Evolutionary conservation across 35 echinoderm and acorn worm species (phyloP).

Genomic region (Amphiura filiformis): DNA sequence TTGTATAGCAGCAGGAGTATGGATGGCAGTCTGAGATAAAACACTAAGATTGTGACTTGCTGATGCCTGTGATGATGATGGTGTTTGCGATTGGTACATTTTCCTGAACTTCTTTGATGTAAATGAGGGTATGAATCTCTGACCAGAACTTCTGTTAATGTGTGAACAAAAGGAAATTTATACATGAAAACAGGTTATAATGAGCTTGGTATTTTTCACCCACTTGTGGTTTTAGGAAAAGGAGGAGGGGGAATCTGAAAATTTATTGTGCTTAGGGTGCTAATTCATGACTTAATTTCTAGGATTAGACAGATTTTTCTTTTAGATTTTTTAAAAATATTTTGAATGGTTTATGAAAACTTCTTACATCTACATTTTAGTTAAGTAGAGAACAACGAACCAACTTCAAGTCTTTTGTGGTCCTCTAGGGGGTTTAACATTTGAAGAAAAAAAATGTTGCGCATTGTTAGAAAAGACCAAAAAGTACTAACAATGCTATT

Average conservation of each 20-base stretch:
- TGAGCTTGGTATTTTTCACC: not conserved
- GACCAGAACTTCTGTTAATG: not conserved
- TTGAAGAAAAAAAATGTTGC: too few species aligned
- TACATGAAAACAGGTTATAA: not conserved
- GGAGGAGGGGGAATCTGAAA: not conserved
- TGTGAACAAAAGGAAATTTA: not conserved
- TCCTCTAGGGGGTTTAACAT: too few species aligned
- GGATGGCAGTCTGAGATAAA: too few species aligned
- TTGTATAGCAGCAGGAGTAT: not conserved
- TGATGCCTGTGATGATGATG: too few species aligned
- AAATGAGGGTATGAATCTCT: slow-evolving; percentile 19
- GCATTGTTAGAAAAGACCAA: not conserved
- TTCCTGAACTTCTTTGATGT: slow-evolving; percentile 15
- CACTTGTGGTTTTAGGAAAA: not conserved
- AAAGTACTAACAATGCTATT: too few species aligned
- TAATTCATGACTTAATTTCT: too few species aligned
- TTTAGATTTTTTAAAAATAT: not conserved
- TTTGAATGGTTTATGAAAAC: not conserved
- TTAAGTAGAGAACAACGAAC: too few species aligned
- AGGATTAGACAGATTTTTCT: not conserved
- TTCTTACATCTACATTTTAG: too few species aligned
- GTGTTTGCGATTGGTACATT: not conserved
- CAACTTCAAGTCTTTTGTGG: too few species aligned
- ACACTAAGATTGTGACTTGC: too few species aligned
- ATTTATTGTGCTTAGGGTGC: not conserved